Conservation (phyloP, 2,113 vertebrate species). For the Pimephales promelas region DNA sequence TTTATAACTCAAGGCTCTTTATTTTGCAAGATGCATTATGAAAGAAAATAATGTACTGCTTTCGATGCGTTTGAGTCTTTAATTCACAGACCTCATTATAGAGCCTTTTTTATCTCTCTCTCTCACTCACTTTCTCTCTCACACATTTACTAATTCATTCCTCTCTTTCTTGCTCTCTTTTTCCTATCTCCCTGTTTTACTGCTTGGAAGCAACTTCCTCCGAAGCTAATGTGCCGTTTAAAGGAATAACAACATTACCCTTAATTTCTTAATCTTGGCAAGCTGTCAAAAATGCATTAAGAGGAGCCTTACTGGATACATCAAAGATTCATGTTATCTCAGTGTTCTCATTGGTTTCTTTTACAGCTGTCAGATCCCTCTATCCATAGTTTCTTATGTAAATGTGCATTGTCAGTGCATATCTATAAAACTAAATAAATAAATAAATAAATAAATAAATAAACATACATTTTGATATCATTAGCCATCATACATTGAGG, state of each 20-base stretch:
- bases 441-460: too few species aligned
- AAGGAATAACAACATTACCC: slow-evolving; percentile 46
- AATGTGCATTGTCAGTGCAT: not conserved
- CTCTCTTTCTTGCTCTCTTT: slow-evolving; percentile 21
- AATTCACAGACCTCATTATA: slow-evolving; percentile 39
- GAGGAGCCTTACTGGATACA: slow-evolving; percentile 45
- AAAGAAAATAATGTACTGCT: slow-evolving; percentile 31
- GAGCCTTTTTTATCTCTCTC: not conserved
- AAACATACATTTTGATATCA: not conserved
- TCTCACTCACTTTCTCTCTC: not conserved
- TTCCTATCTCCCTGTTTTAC: not conserved
- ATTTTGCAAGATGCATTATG: slow-evolving; percentile 4
- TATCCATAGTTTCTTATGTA: slow-evolving; percentile 13
- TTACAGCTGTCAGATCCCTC: slow-evolving; percentile 39
- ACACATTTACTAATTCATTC: slow-evolving; percentile 13
- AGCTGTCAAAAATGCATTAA: slow-evolving; percentile 53
- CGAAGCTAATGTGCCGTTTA: slow-evolving; percentile 39
- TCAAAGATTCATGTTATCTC: slow-evolving; percentile 50
- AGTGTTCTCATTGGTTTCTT: slow-evolving; percentile 34
- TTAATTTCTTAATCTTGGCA: slow-evolving; percentile 51
- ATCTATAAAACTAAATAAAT: not conserved
- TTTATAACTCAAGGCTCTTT: slow-evolving; percentile 31
- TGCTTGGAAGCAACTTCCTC: slow-evolving; percentile 41
- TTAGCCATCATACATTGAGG: not conserved
- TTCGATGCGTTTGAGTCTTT: slow-evolving; percentile 20